phyloP scores from a whole-genome alignment of 2,113 vertebrate genomes.

The Macrotis lagotis region DNA sequence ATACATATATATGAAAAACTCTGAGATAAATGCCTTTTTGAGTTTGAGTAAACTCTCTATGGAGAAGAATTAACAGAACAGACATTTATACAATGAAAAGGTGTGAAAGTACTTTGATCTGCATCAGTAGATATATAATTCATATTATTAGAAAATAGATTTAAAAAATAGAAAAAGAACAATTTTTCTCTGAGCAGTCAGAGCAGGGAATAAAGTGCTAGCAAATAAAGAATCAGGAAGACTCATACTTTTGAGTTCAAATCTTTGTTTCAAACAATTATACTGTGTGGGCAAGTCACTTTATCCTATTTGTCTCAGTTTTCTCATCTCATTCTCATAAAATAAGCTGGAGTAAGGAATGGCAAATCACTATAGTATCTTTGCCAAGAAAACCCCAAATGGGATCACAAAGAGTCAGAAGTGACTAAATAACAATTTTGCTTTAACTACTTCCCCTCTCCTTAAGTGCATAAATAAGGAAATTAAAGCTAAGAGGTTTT shows the following conservation, averaged over 20 bases:
- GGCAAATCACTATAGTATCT: background rate
- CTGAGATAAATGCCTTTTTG: background rate
- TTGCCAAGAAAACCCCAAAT: background rate
- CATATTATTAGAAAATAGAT: background rate
- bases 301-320: background rate
- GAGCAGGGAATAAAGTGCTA: background rate
- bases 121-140: background rate
- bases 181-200: background rate
- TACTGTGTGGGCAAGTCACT: background rate
- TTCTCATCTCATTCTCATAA: background rate
- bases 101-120: background rate
- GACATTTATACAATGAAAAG: background rate
- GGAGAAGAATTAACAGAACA: background rate
- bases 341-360: background rate
- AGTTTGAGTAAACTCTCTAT: background rate
- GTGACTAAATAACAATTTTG: background rate
- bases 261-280: background rate
- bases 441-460: background rate
- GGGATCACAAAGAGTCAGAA: background rate
- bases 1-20: background rate
- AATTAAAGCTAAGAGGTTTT: background rate
- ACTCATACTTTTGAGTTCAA: background rate
- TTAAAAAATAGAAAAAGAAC: background rate
- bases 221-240: background rate
- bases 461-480: background rate